phyloP scores from a whole-genome alignment of 2,113 vertebrate genomes.

The Porphyrio hochstetteri region DNA sequence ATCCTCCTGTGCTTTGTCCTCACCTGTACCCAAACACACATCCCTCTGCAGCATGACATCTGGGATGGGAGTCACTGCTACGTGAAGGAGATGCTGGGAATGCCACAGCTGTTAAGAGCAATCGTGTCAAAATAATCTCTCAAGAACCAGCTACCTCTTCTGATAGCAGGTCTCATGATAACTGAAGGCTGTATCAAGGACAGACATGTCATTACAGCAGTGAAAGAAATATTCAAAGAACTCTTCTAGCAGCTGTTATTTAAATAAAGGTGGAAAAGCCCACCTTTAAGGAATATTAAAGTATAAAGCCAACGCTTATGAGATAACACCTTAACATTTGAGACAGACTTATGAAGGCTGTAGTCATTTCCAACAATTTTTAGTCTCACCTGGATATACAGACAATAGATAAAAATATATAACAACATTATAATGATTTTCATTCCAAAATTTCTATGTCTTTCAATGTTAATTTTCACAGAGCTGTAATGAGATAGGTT shows the following conservation, averaged over 20 bases:
- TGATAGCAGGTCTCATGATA: not conserved
- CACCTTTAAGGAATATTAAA: not conserved
- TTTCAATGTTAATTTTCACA: constrained; percentile 1
- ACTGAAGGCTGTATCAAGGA: not conserved
- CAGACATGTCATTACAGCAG: not conserved
- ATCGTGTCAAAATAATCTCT: not conserved
- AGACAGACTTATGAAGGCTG: not conserved
- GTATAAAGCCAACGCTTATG: not conserved
- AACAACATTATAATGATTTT: not conserved
- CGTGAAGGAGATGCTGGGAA: rapidly evolving
- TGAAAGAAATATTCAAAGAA: constrained; percentile 25
- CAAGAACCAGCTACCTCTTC: not conserved
- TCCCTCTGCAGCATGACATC: not conserved
- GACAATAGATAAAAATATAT: not conserved
- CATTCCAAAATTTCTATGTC: not conserved
- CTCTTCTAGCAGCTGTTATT: not conserved
- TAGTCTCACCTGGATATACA: not conserved
- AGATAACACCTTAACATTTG: not conserved
- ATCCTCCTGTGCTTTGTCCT: not conserved
- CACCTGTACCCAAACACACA: not conserved
- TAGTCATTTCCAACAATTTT: not conserved
- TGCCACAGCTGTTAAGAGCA: not conserved
- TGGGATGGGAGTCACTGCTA: not conserved
- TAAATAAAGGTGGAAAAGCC: constrained; percentile 18
- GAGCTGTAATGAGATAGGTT: not conserved